Conservation (phyloP, 2,888 invertebrate species). For the Microdon myrmicae region DNA sequence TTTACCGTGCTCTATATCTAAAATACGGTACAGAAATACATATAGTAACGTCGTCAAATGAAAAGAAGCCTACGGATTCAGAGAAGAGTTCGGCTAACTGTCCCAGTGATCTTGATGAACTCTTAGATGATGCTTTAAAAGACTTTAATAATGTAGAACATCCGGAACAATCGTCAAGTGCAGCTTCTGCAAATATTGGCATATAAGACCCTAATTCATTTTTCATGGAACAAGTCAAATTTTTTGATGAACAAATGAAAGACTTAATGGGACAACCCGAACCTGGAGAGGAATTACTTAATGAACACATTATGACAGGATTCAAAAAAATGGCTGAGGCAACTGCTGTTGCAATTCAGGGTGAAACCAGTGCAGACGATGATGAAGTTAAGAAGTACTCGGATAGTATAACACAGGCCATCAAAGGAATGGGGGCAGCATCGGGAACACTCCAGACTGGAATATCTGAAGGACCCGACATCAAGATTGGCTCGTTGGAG, state of each 20-base stretch:
- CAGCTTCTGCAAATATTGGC: constrained; percentile 21
- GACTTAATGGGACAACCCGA: constrained; percentile 66
- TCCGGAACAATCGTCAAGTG: constrained; percentile 68
- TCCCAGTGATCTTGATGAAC: constrained; percentile 78
- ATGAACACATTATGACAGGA: constrained; percentile 77
- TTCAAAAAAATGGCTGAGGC: constrained; percentile 86
- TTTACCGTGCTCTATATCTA: no score
- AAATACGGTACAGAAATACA: no score
- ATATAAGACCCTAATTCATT: constrained; percentile 61
- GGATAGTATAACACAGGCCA: constrained; percentile 70
- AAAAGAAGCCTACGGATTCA: constrained; percentile 20
- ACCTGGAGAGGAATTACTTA: constrained; percentile 70
- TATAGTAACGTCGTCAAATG: constrained; percentile 40
- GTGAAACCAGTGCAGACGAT: constrained; percentile 62
- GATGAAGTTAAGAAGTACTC: constrained; percentile 64
- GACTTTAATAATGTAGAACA: constrained; percentile 69
- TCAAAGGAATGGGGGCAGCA: constrained; percentile 64
- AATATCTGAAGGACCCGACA: constrained; percentile 75
- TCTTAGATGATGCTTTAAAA: constrained; percentile 77
- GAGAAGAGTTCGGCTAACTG: constrained; percentile 54
- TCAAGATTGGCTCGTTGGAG: no score
- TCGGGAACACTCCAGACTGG: constrained; percentile 72
- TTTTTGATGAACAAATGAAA: constrained; percentile 64
- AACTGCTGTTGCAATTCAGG: constrained; percentile 74
- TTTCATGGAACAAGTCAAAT: constrained; percentile 64